These are phyloP conservation scores for Grus americana DNA, from an alignment of 2,113 vertebrate species.

Conservation along the genomic window DNA sequence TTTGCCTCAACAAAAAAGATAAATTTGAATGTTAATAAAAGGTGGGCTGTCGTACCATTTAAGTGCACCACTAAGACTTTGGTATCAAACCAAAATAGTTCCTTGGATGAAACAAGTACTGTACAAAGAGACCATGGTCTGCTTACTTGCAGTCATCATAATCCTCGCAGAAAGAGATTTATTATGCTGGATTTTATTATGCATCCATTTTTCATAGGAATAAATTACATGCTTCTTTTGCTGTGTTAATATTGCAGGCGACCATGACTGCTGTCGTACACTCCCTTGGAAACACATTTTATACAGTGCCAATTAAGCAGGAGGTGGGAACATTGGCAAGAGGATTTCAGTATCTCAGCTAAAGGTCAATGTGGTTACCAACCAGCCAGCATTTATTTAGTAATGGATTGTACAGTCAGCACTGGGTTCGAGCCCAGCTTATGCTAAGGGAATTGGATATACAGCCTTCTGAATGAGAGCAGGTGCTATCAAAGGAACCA, in stretches of 20 bases:
- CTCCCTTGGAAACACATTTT: conserved; percentile 55
- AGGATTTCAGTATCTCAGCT: conserved; percentile 39
- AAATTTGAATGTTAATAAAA: not conserved
- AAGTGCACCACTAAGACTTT: conserved; percentile 2
- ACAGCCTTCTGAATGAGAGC: conserved; percentile 42
- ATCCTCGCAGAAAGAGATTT: conserved; percentile 41
- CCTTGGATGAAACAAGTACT: not conserved
- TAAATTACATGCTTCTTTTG: conserved; percentile 57
- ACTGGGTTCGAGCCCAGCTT: conserved; percentile 35
- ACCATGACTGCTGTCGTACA: conserved; percentile 10
- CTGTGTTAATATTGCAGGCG: conserved; percentile 30
- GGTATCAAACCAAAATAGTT: not conserved
- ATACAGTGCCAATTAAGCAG: conserved; percentile 55
- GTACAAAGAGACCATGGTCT: not conserved
- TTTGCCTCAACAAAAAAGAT: not conserved
- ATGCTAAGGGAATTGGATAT: conserved; percentile 37
- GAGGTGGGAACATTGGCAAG: conserved; percentile 47
- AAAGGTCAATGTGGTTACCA: conserved; percentile 58
- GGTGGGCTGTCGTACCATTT: not conserved
- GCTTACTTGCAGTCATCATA: conserved; percentile 7
- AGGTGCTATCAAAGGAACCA: conserved; percentile 36
- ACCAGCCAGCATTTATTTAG: conserved; percentile 39
- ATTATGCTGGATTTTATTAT: conserved; percentile 52
- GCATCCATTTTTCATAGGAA: conserved; percentile 42
- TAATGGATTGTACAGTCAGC: conserved; percentile 43